Base-by-base conservation (phyloP, 92 coral and sea anemone species). In the Zoanthus solanderi region DNA sequence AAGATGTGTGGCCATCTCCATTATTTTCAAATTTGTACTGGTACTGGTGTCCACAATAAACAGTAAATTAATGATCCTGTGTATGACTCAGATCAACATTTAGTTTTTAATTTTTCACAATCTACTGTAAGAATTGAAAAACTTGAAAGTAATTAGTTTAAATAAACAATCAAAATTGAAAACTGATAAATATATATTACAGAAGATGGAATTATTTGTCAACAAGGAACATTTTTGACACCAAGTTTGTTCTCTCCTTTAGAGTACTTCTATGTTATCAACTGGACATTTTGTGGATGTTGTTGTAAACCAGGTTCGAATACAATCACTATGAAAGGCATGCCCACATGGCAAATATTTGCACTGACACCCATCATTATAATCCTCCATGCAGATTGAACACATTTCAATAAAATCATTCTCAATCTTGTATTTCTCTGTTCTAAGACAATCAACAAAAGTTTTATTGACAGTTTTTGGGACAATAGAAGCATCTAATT, bases 231-330 rank as follows among this genome's bases (percentile, higher is more conserved):
- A 63, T 9, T 63, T 63, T 58, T n/a, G 0, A 63, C 12, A 17
- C n/a, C 69, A 17, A 28, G 69, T 23, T 2, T n/a, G 7, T n/a
- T 63, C 7, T 2, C 28, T n/a, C 32, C 63, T 47, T 11, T 23
- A 37, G 28, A 2, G 28, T 0, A 96, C 89, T 71, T 97, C 98
- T 79, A 57, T 83, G 28, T 98, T 95, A 89, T 96, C 99, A 87
- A 96, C 48, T 37, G 99, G 99, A 75, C 99, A 96, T 76, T 88
- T 96, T 47, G 88, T 83, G 42, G 99, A 97, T 44, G 93, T 94
- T 37, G 87, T 77, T 61, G 91, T 89, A 1, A 95, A 84, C 99
- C 99, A 97, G 7, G 91, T 90, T 42, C 89, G 88, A 44, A 97
- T 94, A 76, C 99, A 97, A 15, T 76, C 78, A 32, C 92, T 79